Evolutionary conservation across 1,140 invertebrate genomes (phyloP).

Genomic region (Liolophura sinensis): DNA sequence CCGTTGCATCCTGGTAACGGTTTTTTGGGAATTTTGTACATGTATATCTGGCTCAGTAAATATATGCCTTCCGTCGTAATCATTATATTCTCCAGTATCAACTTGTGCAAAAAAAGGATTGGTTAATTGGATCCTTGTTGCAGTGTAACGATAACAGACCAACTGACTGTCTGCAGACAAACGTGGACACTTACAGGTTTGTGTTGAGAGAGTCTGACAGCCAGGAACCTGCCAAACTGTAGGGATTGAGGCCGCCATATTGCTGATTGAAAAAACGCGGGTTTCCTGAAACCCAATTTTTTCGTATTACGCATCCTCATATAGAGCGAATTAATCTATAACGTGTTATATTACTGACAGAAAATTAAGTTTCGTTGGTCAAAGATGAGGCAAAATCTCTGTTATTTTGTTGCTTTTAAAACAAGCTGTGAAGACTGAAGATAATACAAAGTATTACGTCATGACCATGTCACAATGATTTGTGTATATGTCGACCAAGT

Average conservation of each 20-base stretch:
- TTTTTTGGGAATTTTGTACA: background rate
- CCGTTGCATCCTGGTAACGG: background rate
- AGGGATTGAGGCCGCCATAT: conserved; percentile 91
- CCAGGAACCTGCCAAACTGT: conserved; percentile 97
- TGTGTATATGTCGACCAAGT: background rate
- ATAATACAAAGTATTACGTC: background rate
- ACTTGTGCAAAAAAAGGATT: background rate
- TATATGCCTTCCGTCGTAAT: background rate
- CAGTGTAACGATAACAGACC: background rate
- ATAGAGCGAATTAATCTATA: conserved; percentile 7
- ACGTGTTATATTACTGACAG: background rate
- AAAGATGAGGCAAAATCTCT: background rate
- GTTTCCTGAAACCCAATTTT: conserved; percentile 70
- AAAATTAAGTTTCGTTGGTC: background rate
- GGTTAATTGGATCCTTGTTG: background rate
- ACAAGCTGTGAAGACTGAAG: background rate
- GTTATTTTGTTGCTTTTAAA: background rate
- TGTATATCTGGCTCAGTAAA: background rate
- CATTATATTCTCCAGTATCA: background rate
- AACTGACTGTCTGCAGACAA: background rate
- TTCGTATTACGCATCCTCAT: conserved; percentile 3
- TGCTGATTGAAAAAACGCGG: conserved; percentile 98
- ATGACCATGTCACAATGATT: background rate
- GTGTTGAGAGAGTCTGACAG: conserved; percentile 96
- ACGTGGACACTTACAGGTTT: conserved; percentile 82